phyloP scores from a whole-genome alignment of 2,888 invertebrate species.

The Neoascia interrupta region DNA sequence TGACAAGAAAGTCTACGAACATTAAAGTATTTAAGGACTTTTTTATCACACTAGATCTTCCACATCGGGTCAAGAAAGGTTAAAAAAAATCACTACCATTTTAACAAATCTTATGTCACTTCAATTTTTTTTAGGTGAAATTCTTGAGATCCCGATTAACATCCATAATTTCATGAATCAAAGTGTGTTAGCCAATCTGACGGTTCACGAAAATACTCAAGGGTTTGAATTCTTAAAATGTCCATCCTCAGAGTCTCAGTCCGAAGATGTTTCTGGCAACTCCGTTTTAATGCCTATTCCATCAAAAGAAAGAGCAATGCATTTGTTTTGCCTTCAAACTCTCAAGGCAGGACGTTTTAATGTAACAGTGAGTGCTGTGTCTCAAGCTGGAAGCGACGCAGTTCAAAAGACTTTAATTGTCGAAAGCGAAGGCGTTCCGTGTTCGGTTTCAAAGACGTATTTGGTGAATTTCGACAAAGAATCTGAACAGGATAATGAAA shows the following conservation, averaged over 20 bases:
- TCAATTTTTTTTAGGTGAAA: constrained; percentile 82
- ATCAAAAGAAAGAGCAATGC: background rate
- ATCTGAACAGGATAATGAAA: constrained; percentile 81
- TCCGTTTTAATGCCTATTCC: background rate
- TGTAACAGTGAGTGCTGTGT: constrained; percentile 84
- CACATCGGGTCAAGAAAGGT: constrained; percentile 87
- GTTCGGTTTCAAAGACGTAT: constrained; percentile 86
- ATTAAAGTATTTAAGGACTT: constrained; percentile 88
- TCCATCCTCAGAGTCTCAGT: too few relatives aligned
- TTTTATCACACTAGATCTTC: constrained; percentile 87
- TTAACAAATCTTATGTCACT: background rate
- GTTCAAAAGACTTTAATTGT: constrained; percentile 87
- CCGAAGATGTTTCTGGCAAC: too few relatives aligned
- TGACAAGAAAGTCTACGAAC: constrained; percentile 81
- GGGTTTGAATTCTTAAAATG: too few relatives aligned
- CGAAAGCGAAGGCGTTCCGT: constrained; percentile 89
- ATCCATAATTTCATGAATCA: constrained; percentile 90
- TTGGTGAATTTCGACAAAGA: constrained; percentile 85
- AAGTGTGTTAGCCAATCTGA: constrained; percentile 87
- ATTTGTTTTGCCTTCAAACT: background rate
- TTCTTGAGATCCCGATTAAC: constrained; percentile 90
- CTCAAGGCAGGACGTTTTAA: background rate
- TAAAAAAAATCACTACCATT: background rate
- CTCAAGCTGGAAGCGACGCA: constrained; percentile 89
- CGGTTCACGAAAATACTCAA: constrained; percentile 91